Evolutionary conservation across 2,797 vertebrate genomes (phyloP).

Genomic region (Thripadectes ignobilis): DNA sequence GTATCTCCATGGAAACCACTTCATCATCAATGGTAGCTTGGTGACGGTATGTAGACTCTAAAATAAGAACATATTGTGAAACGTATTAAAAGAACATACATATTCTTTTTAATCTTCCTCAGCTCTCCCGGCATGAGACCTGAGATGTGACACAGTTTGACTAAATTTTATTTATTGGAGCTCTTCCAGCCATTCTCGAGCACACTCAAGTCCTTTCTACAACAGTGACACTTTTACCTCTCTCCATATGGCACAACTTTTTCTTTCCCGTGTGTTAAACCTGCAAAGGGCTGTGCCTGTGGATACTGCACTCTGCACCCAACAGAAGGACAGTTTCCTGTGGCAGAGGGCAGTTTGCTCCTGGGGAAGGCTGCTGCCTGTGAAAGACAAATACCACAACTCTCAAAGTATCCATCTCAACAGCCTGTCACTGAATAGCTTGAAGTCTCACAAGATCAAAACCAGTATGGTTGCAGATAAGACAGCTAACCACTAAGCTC

Average conservation of each 20-base stretch:
- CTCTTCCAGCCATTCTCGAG: background rate
- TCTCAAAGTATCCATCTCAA: background rate
- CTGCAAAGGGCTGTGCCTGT: background rate
- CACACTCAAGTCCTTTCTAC: background rate
- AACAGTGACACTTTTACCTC: background rate
- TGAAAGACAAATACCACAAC: background rate
- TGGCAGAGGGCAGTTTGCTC: background rate
- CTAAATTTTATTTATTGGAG: background rate
- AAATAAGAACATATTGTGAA: conserved; percentile 26
- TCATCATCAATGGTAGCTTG: conserved; percentile 96
- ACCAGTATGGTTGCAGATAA: background rate
- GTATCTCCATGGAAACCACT: conserved; percentile 94
- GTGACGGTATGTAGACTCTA: conserved; percentile 97
- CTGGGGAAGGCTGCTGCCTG: background rate
- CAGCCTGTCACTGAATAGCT: background rate
- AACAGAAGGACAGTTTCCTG: background rate
- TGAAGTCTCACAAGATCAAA: background rate
- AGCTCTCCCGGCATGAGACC: background rate
- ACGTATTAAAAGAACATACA: background rate
- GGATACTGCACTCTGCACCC: accelerated
- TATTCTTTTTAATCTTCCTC: background rate
- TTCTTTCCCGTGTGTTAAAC: background rate
- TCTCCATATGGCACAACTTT: background rate
- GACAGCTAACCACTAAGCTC: background rate
- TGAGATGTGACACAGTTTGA: background rate